Conservation (phyloP, 2,797 vertebrate genomes). For the Oryzias sinensis region DNA sequence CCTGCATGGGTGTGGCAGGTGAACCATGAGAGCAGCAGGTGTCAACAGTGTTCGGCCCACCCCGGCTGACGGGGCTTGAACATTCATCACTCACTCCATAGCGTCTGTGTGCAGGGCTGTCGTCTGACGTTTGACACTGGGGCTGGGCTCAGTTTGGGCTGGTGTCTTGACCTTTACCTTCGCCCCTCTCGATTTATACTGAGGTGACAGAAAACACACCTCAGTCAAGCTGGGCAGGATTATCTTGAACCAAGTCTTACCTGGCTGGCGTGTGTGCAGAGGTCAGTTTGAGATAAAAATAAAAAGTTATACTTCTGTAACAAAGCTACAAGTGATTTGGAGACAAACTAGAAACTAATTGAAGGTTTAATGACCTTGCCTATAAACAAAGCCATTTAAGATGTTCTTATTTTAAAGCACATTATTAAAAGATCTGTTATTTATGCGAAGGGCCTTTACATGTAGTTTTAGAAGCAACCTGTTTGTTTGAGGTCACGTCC, state of each 20-base stretch:
- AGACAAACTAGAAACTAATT: slow-evolving; percentile 1
- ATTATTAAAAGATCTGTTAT: no score
- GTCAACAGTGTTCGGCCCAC: slow-evolving; percentile 27
- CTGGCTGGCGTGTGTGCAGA: slow-evolving; percentile 49
- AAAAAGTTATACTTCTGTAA: slow-evolving; percentile 5
- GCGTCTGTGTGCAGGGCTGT: slow-evolving; percentile 70
- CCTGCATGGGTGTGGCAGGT: background rate
- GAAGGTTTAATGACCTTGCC: background rate
- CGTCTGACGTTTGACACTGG: slow-evolving; percentile 73
- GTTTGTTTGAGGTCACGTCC: no score
- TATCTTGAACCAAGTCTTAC: slow-evolving; percentile 62
- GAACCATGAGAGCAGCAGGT: slow-evolving; percentile 50
- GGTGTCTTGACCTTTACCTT: slow-evolving; percentile 72
- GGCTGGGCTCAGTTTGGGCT: slow-evolving; percentile 69
- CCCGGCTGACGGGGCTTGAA: slow-evolving; percentile 30
- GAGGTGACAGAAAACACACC: slow-evolving; percentile 80
- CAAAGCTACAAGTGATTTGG: background rate
- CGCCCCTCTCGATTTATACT: slow-evolving; percentile 74
- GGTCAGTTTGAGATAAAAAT: slow-evolving; percentile 12
- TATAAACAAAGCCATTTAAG: no score
- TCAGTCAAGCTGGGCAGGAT: slow-evolving; percentile 71
- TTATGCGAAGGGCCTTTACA: no score
- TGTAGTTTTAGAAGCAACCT: no score
- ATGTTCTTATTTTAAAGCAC: no score
- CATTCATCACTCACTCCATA: slow-evolving; percentile 80